phyloP scores from a whole-genome alignment of 2,113 vertebrate species.

The Oostethus manadensis region DNA sequence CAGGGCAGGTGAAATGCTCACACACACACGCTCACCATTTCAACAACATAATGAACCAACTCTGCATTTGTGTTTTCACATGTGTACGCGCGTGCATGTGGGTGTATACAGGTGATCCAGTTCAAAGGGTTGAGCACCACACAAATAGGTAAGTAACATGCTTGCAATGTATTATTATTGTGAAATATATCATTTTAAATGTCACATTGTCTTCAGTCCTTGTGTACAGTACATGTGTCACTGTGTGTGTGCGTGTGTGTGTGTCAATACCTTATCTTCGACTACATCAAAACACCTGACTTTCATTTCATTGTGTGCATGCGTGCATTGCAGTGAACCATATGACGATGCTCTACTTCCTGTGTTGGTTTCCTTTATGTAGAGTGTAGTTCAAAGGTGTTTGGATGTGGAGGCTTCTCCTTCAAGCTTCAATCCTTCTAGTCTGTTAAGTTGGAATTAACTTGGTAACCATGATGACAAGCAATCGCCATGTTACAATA shows the following conservation, averaged over 20 bases:
- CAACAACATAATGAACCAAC: neutral
- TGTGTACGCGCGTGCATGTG: constrained; percentile 5
- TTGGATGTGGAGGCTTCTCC: no score
- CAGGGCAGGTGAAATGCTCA: no score
- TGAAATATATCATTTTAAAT: neutral
- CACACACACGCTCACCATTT: neutral
- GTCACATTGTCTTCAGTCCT: no score
- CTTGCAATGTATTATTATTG: neutral
- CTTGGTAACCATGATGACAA: constrained; percentile 2
- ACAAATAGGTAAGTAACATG: neutral
- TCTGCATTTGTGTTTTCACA: neutral
- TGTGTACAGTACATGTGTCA: no score
- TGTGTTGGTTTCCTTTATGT: no score
- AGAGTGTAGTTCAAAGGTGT: no score
- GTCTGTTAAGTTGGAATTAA: neutral
- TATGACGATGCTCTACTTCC: no score
- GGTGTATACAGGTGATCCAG: neutral
- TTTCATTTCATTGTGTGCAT: no score
- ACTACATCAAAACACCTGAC: no score
- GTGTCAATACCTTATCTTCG: no score
- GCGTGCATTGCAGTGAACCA: no score
- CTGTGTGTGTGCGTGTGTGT: neutral
- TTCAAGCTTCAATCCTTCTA: no score
- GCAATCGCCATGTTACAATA: neutral
- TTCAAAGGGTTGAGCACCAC: neutral